These are phyloP conservation scores for Phasianus colchicus DNA, from an alignment of 2,113 vertebrate species.

Conservation along the genomic window DNA sequence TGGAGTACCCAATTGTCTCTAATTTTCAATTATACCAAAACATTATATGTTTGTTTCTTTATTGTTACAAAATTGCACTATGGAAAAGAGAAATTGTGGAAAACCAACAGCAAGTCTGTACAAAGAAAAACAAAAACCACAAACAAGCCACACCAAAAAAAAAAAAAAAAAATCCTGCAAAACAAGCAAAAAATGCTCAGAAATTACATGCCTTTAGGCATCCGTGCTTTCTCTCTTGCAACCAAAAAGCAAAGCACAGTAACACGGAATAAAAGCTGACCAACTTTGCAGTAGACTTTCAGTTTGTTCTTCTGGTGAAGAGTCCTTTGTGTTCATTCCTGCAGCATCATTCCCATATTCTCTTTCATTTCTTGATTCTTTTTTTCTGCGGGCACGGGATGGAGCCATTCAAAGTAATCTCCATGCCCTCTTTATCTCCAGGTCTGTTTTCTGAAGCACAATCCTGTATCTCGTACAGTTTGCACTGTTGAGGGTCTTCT, in stretches of 20 bases:
- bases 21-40: neutral
- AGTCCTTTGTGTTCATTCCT: constrained; percentile 78
- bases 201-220: neutral
- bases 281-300: constrained; percentile 74
- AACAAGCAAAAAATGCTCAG: constrained; percentile 10
- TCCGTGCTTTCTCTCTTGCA: neutral
- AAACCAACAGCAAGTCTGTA: constrained; percentile 74
- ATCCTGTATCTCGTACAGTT: neutral
- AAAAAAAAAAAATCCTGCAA: neutral
- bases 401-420: constrained; percentile 22
- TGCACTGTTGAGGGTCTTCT: constrained; percentile 39
- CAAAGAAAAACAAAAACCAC: constrained; percentile 4
- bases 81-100: neutral
- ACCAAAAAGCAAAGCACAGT: constrained; percentile 4
- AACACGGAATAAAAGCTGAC: neutral
- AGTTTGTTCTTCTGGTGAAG: constrained; percentile 90
- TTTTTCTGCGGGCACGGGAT: neutral
- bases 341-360: constrained; percentile 66
- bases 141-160: neutral
- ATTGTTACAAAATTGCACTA: neutral
- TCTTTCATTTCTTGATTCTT: constrained; percentile 57
- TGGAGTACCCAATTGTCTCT: neutral
- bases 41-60: neutral
- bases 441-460: constrained; percentile 41
- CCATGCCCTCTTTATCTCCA: neutral